A percentile compares a stretch with the other conserved stretches of the same genome.
phyloP scores from a whole-genome alignment of 2,888 invertebrate genomes.

The Fragum whitleyi region DNA sequence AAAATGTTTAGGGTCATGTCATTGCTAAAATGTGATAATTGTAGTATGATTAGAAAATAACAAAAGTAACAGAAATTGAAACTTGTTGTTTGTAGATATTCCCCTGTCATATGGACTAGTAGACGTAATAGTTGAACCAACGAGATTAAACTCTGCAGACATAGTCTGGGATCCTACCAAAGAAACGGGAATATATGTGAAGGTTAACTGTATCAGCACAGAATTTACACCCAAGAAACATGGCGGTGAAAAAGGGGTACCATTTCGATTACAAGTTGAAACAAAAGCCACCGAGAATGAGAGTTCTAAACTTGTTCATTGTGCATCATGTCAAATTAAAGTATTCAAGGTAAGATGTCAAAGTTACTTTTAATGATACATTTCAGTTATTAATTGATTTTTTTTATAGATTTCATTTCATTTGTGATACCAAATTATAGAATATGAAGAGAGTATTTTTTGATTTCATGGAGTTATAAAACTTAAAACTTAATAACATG shows the following conservation, averaged over 20 bases:
- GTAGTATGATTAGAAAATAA: too few relatives aligned
- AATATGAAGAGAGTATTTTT: too few relatives aligned
- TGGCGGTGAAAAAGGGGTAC: constrained; percentile 99
- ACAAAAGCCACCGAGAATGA: constrained; percentile 88
- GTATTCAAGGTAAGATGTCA: constrained; percentile 88
- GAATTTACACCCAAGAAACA: constrained; percentile 99
- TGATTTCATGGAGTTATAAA: too few relatives aligned
- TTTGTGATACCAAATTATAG: too few relatives aligned
- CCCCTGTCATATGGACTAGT: constrained; percentile 96
- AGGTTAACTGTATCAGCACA: constrained; percentile 97
- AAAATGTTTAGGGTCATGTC: too few relatives aligned
- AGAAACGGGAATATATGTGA: constrained; percentile 97
- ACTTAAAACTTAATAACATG: too few relatives aligned
- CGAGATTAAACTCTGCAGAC: constrained; percentile 92
- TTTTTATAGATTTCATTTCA: too few relatives aligned
- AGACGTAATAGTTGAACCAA: constrained; percentile 91
- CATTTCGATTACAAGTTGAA: constrained; percentile 97
- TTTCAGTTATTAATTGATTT: too few relatives aligned
- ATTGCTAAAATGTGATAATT: too few relatives aligned
- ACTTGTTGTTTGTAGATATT: constrained; percentile 92
- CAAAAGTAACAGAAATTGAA: too few relatives aligned
- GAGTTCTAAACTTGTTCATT: constrained; percentile 90
- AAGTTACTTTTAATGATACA: neutral
- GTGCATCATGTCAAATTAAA: constrained; percentile 98
- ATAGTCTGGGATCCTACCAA: constrained; percentile 98